These are phyloP conservation scores for Pseudoips prasinana DNA, from an alignment of 2,888 invertebrate species.

Conservation along the genomic window DNA sequence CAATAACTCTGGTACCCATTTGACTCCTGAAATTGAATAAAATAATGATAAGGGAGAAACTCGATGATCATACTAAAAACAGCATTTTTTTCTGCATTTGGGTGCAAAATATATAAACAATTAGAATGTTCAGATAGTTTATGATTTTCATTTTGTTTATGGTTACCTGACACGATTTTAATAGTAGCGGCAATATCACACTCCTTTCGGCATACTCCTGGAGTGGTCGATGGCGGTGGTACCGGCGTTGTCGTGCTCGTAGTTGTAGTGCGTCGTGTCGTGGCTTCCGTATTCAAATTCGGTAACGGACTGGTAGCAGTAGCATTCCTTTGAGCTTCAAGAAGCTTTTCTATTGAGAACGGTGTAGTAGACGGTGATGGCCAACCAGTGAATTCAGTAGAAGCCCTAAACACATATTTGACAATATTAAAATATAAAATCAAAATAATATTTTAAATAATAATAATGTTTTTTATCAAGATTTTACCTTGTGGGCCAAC, in stretches of 20 bases:
- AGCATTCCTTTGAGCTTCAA: constrained; percentile 85
- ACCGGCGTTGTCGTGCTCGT: constrained; percentile 86
- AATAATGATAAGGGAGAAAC: background rate
- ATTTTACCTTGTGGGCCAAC: constrained; percentile 92
- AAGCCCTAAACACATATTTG: too few species aligned
- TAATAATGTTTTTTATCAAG: too few species aligned
- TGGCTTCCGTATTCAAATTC: constrained; percentile 67
- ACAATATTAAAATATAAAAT: constrained; percentile 1
- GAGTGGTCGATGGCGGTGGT: constrained; percentile 89
- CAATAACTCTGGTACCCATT: constrained; percentile 92
- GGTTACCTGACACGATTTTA: constrained; percentile 88
- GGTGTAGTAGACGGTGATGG: constrained; percentile 94
- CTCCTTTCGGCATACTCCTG: constrained; percentile 88
- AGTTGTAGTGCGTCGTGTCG: constrained; percentile 77
- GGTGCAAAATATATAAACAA: too few species aligned
- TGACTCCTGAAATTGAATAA: constrained; percentile 74
- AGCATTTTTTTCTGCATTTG: too few species aligned
- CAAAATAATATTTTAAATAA: constrained; percentile 1
- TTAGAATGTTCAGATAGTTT: too few species aligned
- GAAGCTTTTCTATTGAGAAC: constrained; percentile 90
- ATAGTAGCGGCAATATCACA: constrained; percentile 94
- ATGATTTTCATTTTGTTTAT: too few species aligned
- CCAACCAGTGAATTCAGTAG: constrained; percentile 96
- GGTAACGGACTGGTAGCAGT: constrained; percentile 81
- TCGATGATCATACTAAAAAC: too few species aligned